These are phyloP conservation scores for Lerista edwardsae DNA, from an alignment of 2,797 vertebrate species.

Conservation along the genomic window DNA sequence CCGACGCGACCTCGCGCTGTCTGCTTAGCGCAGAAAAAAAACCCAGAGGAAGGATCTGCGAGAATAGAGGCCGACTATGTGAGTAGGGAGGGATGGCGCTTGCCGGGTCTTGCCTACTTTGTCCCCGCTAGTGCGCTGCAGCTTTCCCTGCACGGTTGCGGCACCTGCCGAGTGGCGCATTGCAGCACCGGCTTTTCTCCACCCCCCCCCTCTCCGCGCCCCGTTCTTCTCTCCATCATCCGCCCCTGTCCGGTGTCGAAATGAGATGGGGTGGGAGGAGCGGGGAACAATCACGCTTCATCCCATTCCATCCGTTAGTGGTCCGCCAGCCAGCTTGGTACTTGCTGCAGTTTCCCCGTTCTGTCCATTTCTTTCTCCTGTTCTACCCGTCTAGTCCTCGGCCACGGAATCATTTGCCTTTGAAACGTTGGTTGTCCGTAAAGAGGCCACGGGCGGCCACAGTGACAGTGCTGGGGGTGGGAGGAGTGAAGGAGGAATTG, in stretches of 20 bases:
- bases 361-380: neutral
- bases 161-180: conserved; percentile 34
- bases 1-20: neutral
- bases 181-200: conserved; percentile 9
- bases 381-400: neutral
- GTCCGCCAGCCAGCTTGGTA: neutral
- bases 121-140: no score
- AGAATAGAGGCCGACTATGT: neutral
- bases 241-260: neutral
- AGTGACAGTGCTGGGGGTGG: neutral
- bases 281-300: neutral
- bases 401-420: neutral
- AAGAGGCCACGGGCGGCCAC: neutral
- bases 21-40: neutral
- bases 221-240: neutral
- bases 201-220: neutral
- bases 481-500: neutral
- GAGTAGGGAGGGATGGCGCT: neutral
- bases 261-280: neutral
- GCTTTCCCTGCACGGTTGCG: neutral
- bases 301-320: neutral
- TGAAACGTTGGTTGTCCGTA: neutral
- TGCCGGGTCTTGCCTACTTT: no score
- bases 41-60: no score
- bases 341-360: neutral